Evolutionary conservation across 2,888 invertebrate genomes (phyloP).

Genomic region (Tryphoninae sp.): DNA sequence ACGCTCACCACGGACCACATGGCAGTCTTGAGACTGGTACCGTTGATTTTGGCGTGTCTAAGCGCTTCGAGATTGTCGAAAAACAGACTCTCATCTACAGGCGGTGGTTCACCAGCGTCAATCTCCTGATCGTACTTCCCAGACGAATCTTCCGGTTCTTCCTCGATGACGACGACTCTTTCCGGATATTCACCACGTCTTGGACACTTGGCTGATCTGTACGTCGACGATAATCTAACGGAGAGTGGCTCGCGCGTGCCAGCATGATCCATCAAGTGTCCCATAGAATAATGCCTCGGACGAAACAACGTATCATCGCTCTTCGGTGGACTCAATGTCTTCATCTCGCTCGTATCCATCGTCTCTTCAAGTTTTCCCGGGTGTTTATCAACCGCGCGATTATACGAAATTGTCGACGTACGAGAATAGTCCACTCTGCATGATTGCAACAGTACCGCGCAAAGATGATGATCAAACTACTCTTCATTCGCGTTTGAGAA

Average conservation of each 20-base stretch:
- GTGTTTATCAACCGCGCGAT: not conserved
- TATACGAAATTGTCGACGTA: not conserved
- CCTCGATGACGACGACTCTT: slow-evolving; percentile 63
- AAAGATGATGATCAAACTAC: slow-evolving; percentile 13
- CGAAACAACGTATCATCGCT: not conserved
- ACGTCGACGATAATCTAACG: slow-evolving; percentile 70
- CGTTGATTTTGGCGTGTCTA: slow-evolving; percentile 69
- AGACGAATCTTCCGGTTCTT: slow-evolving; percentile 43
- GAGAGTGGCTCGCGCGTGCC: slow-evolving; percentile 68
- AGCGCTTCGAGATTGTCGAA: slow-evolving; percentile 77
- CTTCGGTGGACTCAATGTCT: slow-evolving; percentile 10
- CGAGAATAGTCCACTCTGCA: not conserved
- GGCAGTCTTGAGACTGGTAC: slow-evolving; percentile 72
- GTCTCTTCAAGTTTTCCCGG: too few relatives aligned
- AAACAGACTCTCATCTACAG: slow-evolving; percentile 78
- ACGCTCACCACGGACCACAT: slow-evolving; percentile 76
- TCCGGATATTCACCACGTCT: slow-evolving; percentile 65
- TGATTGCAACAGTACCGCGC: slow-evolving; percentile 1
- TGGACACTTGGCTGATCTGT: slow-evolving; percentile 71
- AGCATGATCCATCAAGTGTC: slow-evolving; percentile 71
- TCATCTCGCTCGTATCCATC: slow-evolving; percentile 47
- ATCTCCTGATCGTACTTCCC: slow-evolving; percentile 72
- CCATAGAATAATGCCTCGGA: slow-evolving; percentile 72
- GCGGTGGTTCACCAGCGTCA: slow-evolving; percentile 78
- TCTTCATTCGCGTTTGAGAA: not conserved